These are phyloP conservation scores for Monodelphis domestica DNA, from an alignment of 2,797 vertebrate genomes.

Conservation along the genomic window DNA sequence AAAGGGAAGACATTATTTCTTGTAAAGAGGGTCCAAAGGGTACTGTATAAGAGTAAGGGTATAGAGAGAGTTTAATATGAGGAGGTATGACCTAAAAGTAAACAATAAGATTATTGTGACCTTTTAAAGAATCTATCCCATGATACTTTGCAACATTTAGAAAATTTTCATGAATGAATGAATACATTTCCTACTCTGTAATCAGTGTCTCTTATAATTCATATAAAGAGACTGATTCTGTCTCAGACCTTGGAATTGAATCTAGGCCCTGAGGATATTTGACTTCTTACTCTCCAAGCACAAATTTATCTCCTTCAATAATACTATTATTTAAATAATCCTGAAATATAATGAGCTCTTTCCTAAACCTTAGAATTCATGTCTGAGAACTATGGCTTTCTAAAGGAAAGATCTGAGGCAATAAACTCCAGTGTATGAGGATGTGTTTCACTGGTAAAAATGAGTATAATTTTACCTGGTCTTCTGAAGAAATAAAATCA, in stretches of 20 bases:
- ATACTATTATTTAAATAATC: neutral
- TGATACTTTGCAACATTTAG: neutral
- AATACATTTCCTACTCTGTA: neutral
- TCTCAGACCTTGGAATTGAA: neutral
- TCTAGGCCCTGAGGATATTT: neutral
- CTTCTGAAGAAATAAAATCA: conserved; percentile 11
- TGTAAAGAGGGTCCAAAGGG: neutral
- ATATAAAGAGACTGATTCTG: conserved; percentile 2
- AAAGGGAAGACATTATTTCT: neutral
- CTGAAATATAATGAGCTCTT: conserved; percentile 1
- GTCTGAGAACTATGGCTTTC: conserved; percentile 1
- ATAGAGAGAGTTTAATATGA: neutral
- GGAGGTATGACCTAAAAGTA: too few species aligned
- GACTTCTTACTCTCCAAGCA: neutral
- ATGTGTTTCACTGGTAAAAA: conserved; percentile 32
- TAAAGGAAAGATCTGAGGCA: conserved; percentile 27
- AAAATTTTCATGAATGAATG: conserved; percentile 19
- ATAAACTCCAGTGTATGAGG: neutral
- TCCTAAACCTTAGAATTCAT: neutral
- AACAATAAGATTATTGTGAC: neutral
- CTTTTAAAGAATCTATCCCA: neutral
- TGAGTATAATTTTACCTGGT: conserved; percentile 45
- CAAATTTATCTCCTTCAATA: neutral
- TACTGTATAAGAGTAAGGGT: neutral
- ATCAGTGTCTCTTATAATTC: neutral